These are phyloP conservation scores for Timandra comae DNA, from an alignment of 2,888 invertebrate species.

Conservation along the genomic window DNA sequence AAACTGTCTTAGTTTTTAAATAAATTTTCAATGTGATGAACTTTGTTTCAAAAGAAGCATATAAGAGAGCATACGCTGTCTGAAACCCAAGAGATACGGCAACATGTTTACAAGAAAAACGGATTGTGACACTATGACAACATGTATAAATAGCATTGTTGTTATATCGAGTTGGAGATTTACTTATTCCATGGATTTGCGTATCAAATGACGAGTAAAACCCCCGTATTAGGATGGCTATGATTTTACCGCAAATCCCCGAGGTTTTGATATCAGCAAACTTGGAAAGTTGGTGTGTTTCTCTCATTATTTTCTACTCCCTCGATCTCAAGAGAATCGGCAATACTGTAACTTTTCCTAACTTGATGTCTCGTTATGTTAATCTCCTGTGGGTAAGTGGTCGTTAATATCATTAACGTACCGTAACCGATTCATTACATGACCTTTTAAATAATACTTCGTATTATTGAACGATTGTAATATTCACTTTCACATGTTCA, in stretches of 20 bases:
- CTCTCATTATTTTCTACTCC: constrained; percentile 46
- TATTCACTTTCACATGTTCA: too few relatives aligned
- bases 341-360: constrained; percentile 44
- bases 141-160: background rate
- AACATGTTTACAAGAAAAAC: background rate
- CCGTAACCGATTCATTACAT: constrained; percentile 10
- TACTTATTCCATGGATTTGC: constrained; percentile 1
- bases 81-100: too few relatives aligned
- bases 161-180: background rate
- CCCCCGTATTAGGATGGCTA: constrained; percentile 14
- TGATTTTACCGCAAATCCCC: constrained; percentile 20
- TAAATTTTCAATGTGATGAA: too few relatives aligned
- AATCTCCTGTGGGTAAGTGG: constrained; percentile 37
- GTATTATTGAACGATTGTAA: too few relatives aligned
- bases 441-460: background rate
- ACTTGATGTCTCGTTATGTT: constrained; percentile 51
- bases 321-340: constrained; percentile 30
- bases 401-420: constrained; percentile 37
- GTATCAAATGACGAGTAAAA: constrained; percentile 5
- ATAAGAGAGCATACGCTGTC: too few relatives aligned
- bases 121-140: background rate
- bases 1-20: too few relatives aligned
- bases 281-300: constrained; percentile 38
- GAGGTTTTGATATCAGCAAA: constrained; percentile 28
- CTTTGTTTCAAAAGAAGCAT: too few relatives aligned